Percentiles rank a stretch among this genome's conserved stretches.
These are phyloP conservation scores for Lutjanus argentimaculatus DNA, from an alignment of 2,797 vertebrate genomes.

Conservation along the genomic window DNA sequence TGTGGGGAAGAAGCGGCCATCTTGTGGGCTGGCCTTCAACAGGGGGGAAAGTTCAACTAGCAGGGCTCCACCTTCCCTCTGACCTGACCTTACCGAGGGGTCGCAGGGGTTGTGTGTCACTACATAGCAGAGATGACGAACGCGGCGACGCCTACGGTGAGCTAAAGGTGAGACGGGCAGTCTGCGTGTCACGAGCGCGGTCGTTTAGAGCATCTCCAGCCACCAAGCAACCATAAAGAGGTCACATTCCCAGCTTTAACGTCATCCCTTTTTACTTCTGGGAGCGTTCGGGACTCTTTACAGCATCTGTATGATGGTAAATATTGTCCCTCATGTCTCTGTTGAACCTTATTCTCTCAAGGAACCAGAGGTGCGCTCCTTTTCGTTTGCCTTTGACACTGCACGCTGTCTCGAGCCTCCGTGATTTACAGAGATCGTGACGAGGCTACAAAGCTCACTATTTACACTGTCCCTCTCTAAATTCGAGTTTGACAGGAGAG, in stretches of 20 bases:
- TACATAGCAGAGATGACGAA: conserved; percentile 48
- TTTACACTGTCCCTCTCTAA: conserved; percentile 65
- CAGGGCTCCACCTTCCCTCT: conserved; percentile 56
- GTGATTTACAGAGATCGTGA: conserved; percentile 76
- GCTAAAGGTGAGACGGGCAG: conserved; percentile 64
- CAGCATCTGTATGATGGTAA: conserved; percentile 67
- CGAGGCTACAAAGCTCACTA: conserved; percentile 48
- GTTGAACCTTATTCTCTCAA: conserved; percentile 52
- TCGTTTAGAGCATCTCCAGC: conserved; percentile 43
- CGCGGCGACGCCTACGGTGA: conserved; percentile 34
- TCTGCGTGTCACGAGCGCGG: conserved; percentile 44
- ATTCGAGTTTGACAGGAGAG: conserved; percentile 55
- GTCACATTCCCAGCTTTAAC: conserved; percentile 69
- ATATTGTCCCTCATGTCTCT: conserved; percentile 77
- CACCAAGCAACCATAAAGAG: conserved; percentile 59
- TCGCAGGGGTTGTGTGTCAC: conserved; percentile 58
- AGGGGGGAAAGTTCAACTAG: conserved; percentile 59
- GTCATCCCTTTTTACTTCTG: conserved; percentile 33
- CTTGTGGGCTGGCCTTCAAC: conserved; percentile 56
- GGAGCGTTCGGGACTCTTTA: conserved; percentile 47
- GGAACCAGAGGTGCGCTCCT: conserved; percentile 23
- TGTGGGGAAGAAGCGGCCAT: conserved; percentile 69
- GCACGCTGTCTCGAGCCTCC: conserved; percentile 29
- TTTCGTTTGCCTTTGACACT: conserved; percentile 52
- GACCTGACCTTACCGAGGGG: conserved; percentile 70